Conservation (phyloP, 2,113 vertebrate species). For the Sinosuthora webbiana region DNA sequence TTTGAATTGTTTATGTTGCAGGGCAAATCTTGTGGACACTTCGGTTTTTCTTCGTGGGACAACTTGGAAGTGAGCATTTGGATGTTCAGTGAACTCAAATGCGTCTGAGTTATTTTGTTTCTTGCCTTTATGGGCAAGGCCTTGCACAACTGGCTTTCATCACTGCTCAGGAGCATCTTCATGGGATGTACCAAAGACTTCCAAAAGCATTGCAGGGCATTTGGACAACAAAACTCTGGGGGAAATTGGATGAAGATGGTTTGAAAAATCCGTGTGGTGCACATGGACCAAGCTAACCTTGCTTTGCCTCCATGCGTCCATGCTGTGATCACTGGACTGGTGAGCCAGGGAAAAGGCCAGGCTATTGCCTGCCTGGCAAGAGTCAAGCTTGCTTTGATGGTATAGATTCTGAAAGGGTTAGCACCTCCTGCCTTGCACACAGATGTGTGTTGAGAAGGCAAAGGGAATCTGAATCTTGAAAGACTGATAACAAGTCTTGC, state of each 20-base stretch:
- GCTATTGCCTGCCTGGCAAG: neutral
- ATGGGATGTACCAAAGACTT: neutral
- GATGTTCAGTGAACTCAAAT: neutral
- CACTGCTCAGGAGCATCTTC: neutral
- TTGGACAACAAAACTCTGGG: neutral
- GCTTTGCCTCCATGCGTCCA: neutral
- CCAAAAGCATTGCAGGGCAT: neutral
- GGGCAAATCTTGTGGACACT: neutral
- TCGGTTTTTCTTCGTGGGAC: neutral
- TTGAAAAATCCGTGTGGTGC: neutral
- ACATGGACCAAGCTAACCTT: neutral
- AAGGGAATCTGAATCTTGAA: conserved; percentile 8
- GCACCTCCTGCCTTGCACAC: neutral
- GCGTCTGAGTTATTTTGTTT: neutral
- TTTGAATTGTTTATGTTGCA: neutral
- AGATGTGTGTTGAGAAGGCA: neutral
- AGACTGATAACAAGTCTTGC: conserved; percentile 20
- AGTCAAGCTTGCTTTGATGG: neutral
- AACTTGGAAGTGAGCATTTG: neutral
- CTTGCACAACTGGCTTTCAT: neutral
- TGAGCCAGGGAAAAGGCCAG: neutral
- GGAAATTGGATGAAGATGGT: neutral
- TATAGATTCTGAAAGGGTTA: neutral
- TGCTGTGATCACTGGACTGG: fast-evolving
- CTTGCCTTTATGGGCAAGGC: neutral